These are phyloP conservation scores for Ichneumon xanthorius DNA, from an alignment of 2,888 invertebrate genomes.

Conservation along the genomic window DNA sequence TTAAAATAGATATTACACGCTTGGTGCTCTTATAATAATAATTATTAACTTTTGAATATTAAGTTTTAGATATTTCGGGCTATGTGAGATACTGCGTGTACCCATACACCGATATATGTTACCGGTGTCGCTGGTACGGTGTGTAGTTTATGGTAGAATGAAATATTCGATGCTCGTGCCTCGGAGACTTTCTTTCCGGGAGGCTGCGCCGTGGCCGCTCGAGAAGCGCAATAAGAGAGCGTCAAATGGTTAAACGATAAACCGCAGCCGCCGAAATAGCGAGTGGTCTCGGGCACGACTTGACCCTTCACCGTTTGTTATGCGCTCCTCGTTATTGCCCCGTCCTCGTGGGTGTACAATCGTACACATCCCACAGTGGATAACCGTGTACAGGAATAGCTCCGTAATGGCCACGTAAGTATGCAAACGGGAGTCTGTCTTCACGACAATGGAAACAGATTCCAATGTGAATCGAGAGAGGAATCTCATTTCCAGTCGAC, in stretches of 20 bases:
- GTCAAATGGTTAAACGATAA: slow-evolving; percentile 47
- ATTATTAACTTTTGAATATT: neutral
- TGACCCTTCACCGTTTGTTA: slow-evolving; percentile 66
- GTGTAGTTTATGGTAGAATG: slow-evolving; percentile 16
- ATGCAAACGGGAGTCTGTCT: slow-evolving; percentile 29
- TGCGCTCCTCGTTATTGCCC: slow-evolving; percentile 62
- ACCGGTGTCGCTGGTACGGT: slow-evolving; percentile 1
- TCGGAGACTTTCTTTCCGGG: slow-evolving; percentile 34
- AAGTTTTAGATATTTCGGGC: neutral
- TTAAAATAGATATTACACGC: slow-evolving; percentile 18
- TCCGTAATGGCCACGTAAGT: slow-evolving; percentile 34
- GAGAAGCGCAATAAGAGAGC: slow-evolving; percentile 22
- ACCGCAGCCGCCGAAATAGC: slow-evolving; percentile 43
- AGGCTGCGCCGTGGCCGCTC: slow-evolving; percentile 15
- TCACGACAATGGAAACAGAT: slow-evolving; percentile 58
- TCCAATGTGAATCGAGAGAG: slow-evolving; percentile 50
- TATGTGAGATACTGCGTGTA: slow-evolving; percentile 1
- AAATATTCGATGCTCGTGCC: slow-evolving; percentile 8
- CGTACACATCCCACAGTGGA: slow-evolving; percentile 4
- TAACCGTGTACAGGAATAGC: slow-evolving; percentile 31
- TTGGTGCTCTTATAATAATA: slow-evolving; percentile 1
- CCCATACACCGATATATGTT: slow-evolving; percentile 1
- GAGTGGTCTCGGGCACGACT: slow-evolving; percentile 55
- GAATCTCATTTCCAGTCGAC: slow-evolving; percentile 52
- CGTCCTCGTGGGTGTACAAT: slow-evolving; percentile 46